A percentile compares a stretch with the other conserved stretches of the same genome.
phyloP scores from a whole-genome alignment of 1,140 invertebrate species.

The Melitaea cinxia region DNA sequence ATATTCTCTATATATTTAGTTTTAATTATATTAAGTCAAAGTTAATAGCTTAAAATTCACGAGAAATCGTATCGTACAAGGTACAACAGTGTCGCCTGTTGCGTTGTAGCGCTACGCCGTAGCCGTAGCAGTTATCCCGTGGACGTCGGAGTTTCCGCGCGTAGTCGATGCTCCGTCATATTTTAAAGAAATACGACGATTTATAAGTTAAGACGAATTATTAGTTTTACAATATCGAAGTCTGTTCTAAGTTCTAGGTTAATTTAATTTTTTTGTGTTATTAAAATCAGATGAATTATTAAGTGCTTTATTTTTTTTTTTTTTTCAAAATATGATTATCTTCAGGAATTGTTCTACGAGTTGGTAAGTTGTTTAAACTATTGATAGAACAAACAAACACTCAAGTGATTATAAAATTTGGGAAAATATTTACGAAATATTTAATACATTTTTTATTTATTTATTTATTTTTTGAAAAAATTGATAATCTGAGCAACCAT shows the following conservation, averaged over 20 bases:
- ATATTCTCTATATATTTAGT: no score
- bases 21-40: no score
- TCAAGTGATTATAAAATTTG: not conserved
- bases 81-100: constrained; percentile 44
- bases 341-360: constrained; percentile 11
- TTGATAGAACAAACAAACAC: not conserved
- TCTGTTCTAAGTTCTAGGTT: not conserved
- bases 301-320: not conserved
- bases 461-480: no score
- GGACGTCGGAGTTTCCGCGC: constrained; percentile 47
- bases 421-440: not conserved
- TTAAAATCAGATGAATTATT: not conserved
- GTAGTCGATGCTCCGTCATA: constrained; percentile 41
- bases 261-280: not conserved
- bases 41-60: not conserved
- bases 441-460: no score
- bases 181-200: constrained; percentile 6
- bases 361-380: constrained; percentile 12
- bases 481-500: no score
- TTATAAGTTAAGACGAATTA: no score
- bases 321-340: constrained; percentile 11
- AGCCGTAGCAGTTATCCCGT: constrained; percentile 48
- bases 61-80: constrained; percentile 17
- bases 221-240: not conserved
- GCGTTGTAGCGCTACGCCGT: constrained; percentile 53